Conservation (phyloP, 2,888 invertebrate genomes). For the Temnothorax ravouxi region DNA sequence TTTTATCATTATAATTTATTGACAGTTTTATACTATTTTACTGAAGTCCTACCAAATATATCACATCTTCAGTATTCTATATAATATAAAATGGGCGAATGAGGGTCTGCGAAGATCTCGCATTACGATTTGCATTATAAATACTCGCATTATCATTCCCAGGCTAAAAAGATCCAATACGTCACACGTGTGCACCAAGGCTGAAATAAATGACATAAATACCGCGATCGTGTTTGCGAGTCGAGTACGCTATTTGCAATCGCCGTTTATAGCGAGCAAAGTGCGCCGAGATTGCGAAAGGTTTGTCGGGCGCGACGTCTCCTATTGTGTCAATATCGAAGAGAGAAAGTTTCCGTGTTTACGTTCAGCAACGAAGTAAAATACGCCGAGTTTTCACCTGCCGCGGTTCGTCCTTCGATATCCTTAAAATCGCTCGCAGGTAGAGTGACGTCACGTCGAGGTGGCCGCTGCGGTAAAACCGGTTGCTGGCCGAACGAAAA, state of each 20-base stretch:
- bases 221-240: background rate
- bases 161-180: slow-evolving; percentile 14
- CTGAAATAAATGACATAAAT: slow-evolving; percentile 36
- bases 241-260: slow-evolving; percentile 22
- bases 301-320: background rate
- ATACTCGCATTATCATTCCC: slow-evolving; percentile 30
- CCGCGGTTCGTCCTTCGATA: slow-evolving; percentile 71
- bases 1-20: background rate
- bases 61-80: background rate
- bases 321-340: slow-evolving; percentile 28
- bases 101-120: background rate
- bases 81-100: background rate
- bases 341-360: slow-evolving; percentile 57
- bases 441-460: slow-evolving; percentile 75
- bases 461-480: slow-evolving; percentile 74
- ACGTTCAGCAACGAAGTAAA: slow-evolving; percentile 35
- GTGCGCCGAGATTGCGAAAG: background rate
- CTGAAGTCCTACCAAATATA: background rate
- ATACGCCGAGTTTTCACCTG: slow-evolving; percentile 69
- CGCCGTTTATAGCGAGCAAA: background rate
- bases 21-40: background rate
- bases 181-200: slow-evolving; percentile 19
- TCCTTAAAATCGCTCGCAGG: slow-evolving; percentile 78
- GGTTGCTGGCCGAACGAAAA: slow-evolving; percentile 79
- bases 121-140: slow-evolving; percentile 28